Evolutionary conservation across 53 echinoderm and acorn worm genomes (phyloP).

Genomic region (Crossaster papposus): DNA sequence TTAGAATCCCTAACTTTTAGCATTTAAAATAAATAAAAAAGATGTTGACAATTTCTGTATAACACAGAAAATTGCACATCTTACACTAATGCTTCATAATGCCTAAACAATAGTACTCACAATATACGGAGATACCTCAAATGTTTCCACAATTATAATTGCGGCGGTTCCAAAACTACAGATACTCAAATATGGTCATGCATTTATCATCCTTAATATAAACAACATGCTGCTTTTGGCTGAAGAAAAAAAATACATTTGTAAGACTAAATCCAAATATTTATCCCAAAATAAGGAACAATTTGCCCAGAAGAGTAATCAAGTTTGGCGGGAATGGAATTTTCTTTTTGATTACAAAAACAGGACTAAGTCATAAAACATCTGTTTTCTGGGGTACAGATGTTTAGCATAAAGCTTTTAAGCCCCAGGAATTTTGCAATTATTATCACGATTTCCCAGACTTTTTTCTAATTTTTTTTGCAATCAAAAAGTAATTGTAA

Average conservation of each 20-base stretch:
- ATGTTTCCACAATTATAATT: neutral
- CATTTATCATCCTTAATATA: neutral
- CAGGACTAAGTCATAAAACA: neutral
- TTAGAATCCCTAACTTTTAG: too few species aligned
- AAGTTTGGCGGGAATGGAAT: neutral
- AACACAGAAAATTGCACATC: too few species aligned
- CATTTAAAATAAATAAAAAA: too few species aligned
- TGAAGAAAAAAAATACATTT: neutral
- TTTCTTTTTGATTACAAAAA: neutral
- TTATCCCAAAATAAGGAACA: neutral
- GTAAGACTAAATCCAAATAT: neutral
- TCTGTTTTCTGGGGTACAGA: neutral
- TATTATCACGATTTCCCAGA: neutral
- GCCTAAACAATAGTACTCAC: neutral
- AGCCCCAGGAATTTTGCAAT: neutral
- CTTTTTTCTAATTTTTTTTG: neutral
- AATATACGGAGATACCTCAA: neutral
- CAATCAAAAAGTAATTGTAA: neutral
- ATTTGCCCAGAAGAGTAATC: neutral
- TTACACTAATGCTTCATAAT: neutral
- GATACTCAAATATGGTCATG: slow-evolving; percentile 1
- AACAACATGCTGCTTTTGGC: neutral
- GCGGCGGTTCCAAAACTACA: neutral
- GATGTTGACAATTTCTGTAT: too few species aligned
- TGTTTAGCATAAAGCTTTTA: neutral